Evolutionary conservation across 2,888 invertebrate genomes (phyloP), one percentile per base, ranked within the genome.

Genomic region (Rhodophaea formosa): DNA sequence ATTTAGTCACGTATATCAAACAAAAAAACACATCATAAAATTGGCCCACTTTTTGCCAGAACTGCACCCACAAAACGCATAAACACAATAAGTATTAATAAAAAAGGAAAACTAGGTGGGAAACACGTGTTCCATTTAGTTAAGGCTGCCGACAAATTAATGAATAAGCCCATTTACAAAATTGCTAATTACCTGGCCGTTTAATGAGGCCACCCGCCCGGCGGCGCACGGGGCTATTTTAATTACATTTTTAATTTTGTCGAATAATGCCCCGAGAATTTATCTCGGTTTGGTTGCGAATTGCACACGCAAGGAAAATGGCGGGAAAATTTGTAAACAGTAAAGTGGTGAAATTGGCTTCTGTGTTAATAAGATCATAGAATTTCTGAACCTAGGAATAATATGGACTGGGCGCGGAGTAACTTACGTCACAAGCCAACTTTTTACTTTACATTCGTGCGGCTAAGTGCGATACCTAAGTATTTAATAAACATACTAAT

Each of bases 141-240:
- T 60, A 57, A 56, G 52, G 55, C 63, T 60, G 62, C 66, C 74
- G 67, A 71, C 70, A 79, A 82, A 80, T 82, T 84, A 88, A 87
- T 87, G 83, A 87, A 86, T 78, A 82, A 77, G 79, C 71, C 78
- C 79, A 81, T 85, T 87, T 78, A 85, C 82, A 74, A 84, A 88
- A 88, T 87, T 86, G 84, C 83, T 89, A 88, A 88, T 88, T 88
- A 87, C 82, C 80, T 82, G 82, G 75, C 80, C 79, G 72, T 81
- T 85, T 85, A 87, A 88, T 86, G 83, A 88, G 84, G 84, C 77
- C 79, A 70, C 67, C 73, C 70, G 73, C 71, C 75, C 77, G 72
- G 68, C 64, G 68, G 76, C n/a, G n/a, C 71, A 71, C 71, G 67
- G 67, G 77, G 70, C 74, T 71, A 71, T 79, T 80, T 84, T 85